Conservation (phyloP, 2,888 invertebrate genomes). For the Machimus rusticus region DNA sequence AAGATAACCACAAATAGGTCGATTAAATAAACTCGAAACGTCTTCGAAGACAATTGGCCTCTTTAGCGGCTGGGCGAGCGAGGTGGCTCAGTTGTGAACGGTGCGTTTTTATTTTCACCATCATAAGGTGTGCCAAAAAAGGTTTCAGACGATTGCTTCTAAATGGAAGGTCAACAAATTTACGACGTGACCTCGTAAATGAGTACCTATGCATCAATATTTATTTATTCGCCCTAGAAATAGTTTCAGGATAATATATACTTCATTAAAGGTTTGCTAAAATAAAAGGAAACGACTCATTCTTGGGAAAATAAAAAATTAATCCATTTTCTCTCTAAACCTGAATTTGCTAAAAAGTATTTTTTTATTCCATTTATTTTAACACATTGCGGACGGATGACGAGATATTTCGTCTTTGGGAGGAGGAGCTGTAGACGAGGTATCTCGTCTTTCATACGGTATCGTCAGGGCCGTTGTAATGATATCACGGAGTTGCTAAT, state of each 20-base stretch:
- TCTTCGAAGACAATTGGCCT: constrained; percentile 39
- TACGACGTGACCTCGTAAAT: background rate
- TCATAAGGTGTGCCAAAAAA: constrained; percentile 9
- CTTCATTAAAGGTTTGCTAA: background rate
- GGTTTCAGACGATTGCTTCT: background rate
- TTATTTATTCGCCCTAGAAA: background rate
- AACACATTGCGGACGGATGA: too few relatives aligned
- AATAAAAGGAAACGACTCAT: background rate
- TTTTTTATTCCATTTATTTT: too few relatives aligned
- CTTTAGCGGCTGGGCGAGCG: background rate
- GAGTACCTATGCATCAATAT: background rate
- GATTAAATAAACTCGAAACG: constrained; percentile 47
- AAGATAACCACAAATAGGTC: constrained; percentile 45
- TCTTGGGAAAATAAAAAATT: too few relatives aligned
- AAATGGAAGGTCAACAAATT: background rate
- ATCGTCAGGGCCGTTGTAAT: too few relatives aligned
- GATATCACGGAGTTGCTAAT: too few relatives aligned
- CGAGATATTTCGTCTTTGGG: too few relatives aligned
- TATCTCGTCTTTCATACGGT: too few relatives aligned
- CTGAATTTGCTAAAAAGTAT: too few relatives aligned
- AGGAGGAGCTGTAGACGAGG: too few relatives aligned
- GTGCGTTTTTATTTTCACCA: background rate
- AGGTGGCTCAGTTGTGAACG: background rate
- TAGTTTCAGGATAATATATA: background rate
- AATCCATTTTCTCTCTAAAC: too few relatives aligned